Evolutionary conservation across 53 echinoderm and acorn worm genomes (phyloP), one percentile per base, ranked within the genome.

Genomic region (Holothuria scabra): DNA sequence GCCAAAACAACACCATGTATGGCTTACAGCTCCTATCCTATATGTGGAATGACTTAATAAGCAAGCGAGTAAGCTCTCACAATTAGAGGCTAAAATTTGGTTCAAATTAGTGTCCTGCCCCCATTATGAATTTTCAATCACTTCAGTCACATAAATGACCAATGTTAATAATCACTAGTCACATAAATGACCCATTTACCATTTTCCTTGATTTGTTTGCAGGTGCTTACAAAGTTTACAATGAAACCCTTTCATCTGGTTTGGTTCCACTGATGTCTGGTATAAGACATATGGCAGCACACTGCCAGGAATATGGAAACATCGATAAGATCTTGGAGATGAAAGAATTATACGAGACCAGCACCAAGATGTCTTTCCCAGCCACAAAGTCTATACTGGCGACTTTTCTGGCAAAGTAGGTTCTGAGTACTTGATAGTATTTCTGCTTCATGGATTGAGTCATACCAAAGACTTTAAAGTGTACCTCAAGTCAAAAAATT

Each of bases 371-470:
- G 8, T 22, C 5, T 24, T 92, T 90, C 72, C 92, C 94, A 0
- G 68, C 87, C 83, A 66, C 78, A 11, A 92, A 87, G 56, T 55
- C 67, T 8, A 62, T 94, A 11, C 83, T 94, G 0, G 89, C 87
- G 4, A 87, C 92, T 29, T 94, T 81, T 59, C 20, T 90, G 22
- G 66, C 75, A 33, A 94, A 79, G 94, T 91, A 58, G 67, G 93
- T 76, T 34, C 16, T 52, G 18, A 14, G 18, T 52, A 0, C 16
- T 6, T 18, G 16, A 0, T 16, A 18, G 14, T 52, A 16, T 18
- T 52, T 52, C 44, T 44, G 5, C 10, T 44, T 44, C 44, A 44
- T 44, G 44, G n/a, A n/a, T n/a, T n/a, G n/a, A n/a, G n/a, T n/a
- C n/a, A n/a, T n/a, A n/a, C n/a, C n/a, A n/a, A n/a, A n/a, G n/a